These are phyloP conservation scores for Drosophila ananassae DNA, from an alignment of 1,140 invertebrate species.

Conservation along the genomic window DNA sequence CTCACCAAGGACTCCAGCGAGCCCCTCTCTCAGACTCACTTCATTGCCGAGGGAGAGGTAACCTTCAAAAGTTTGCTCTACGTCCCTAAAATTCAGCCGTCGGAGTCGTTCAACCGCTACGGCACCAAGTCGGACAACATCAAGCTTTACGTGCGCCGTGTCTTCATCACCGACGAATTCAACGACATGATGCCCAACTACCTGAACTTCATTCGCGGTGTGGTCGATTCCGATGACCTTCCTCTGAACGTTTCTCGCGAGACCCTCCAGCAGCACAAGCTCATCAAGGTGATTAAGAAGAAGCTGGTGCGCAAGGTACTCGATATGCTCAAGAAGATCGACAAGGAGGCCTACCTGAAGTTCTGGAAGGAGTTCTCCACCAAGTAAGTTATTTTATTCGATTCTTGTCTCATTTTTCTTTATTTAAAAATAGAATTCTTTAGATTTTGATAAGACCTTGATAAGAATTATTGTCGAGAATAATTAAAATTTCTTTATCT, in stretches of 20 bases:
- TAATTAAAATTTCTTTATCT: background rate
- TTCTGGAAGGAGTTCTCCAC: slow-evolving; percentile 99
- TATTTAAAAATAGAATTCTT: background rate
- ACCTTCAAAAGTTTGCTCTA: slow-evolving; percentile 98
- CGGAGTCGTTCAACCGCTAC: slow-evolving; percentile 97
- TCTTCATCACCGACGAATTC: slow-evolving; percentile 99
- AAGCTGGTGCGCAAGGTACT: slow-evolving; percentile 98
- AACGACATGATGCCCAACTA: slow-evolving; percentile 99
- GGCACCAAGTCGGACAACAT: slow-evolving; percentile 97
- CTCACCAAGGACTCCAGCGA: slow-evolving; percentile 96
- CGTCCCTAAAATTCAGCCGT: slow-evolving; percentile 94
- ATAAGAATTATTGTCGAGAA: background rate
- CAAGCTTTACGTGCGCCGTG: slow-evolving; percentile 97
- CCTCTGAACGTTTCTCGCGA: slow-evolving; percentile 99
- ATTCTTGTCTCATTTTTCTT: background rate
- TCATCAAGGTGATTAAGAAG: slow-evolving; percentile 99
- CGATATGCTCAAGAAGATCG: slow-evolving; percentile 99
- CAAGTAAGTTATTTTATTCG: slow-evolving; percentile 87
- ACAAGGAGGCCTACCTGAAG: slow-evolving; percentile 94
- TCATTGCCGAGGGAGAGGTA: slow-evolving; percentile 99
- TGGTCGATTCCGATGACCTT: slow-evolving; percentile 99
- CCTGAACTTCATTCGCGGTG: slow-evolving; percentile 96
- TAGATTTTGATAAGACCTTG: background rate
- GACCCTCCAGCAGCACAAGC: slow-evolving; percentile 99
- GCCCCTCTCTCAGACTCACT: slow-evolving; percentile 96